These are phyloP conservation scores for Bombus fervidus DNA, from an alignment of 1,140 invertebrate species.

Conservation along the genomic window DNA sequence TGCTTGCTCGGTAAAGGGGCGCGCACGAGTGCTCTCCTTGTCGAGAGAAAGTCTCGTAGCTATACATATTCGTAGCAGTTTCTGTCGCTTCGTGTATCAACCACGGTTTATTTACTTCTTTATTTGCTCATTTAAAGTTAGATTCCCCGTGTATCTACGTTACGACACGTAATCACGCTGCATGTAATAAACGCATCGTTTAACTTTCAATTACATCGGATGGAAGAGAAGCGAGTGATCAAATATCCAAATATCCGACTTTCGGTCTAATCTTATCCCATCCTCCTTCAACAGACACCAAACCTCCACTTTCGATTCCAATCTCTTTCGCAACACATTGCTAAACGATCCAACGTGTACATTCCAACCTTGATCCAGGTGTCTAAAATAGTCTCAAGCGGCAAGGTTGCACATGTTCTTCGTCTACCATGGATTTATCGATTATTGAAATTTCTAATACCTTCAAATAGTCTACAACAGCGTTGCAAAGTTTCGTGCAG, in stretches of 20 bases:
- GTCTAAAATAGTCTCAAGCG: not conserved
- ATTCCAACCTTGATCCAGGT: not conserved
- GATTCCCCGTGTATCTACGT: too few relatives aligned
- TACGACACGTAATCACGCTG: too few relatives aligned
- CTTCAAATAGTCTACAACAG: too few relatives aligned
- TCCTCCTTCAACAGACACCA: too few relatives aligned
- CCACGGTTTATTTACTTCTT: not conserved
- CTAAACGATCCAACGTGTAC: not conserved
- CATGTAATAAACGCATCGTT: too few relatives aligned
- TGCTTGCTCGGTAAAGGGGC: conserved; percentile 48
- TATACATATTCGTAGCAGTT: not conserved
- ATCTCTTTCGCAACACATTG: not conserved
- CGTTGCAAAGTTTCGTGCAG: not conserved
- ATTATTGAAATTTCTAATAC: too few relatives aligned
- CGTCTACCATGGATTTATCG: too few relatives aligned
- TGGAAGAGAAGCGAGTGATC: too few relatives aligned
- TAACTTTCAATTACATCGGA: too few relatives aligned
- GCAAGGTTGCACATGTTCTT: conserved; percentile 2
- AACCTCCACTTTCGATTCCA: too few relatives aligned
- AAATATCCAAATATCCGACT: too few relatives aligned
- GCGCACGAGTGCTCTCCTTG: conserved; percentile 63
- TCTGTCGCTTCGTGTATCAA: conserved; percentile 21
- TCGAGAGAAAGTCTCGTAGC: conserved; percentile 64
- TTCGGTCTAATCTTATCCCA: too few relatives aligned
- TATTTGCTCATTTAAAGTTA: not conserved